Base-by-base conservation (phyloP, 2,888 invertebrate species). In the Ashinkailepas kermadecensis region DNA sequence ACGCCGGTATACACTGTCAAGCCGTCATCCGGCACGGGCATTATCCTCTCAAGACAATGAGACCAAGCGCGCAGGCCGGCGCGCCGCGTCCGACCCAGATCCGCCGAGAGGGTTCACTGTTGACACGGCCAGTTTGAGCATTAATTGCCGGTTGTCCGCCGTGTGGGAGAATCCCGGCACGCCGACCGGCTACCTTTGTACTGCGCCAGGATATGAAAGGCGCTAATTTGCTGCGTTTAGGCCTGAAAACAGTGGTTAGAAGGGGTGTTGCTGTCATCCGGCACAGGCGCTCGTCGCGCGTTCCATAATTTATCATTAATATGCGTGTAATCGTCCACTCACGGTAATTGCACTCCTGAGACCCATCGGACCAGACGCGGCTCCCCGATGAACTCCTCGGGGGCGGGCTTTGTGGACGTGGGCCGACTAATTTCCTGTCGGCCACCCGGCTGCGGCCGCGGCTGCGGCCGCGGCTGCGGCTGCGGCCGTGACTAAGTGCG, bases 181-280 rank as follows among this genome's bases (percentile, higher is more conserved):
- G 15, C 39, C 4, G 10, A 3, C 13, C 56, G 74, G 74, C 74
- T 74, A 74, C 74, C 74, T 74, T 56, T 74, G 74, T 56, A 56
- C 54, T 11, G 54, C 2, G 70, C 74, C 74, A 56, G 74, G 74
- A 56, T 74, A 56, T 21, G 56, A 56, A 21, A 21, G 74, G 74
- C 74, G 74, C 74, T 74, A 74, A 74, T 74, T 74, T 74, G 56
- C 74, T 54, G 54, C 74, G 74, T 74, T 74, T 74, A 74, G 74
- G 56, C 74, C 54, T 56, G 74, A 74, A 74, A 74, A 74, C 74
- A 74, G 74, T 74, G 74, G 74, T 74, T 74, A 74, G 74, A 74
- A 56, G 54, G 74, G 74, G 21, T 54, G 74, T 54, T 21, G 21
- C 74, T 74, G 74, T 74, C 74, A 56, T 74, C 74, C 21, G 15